These are phyloP conservation scores for Leucania comma DNA, from an alignment of 2,888 invertebrate species.

Conservation along the genomic window DNA sequence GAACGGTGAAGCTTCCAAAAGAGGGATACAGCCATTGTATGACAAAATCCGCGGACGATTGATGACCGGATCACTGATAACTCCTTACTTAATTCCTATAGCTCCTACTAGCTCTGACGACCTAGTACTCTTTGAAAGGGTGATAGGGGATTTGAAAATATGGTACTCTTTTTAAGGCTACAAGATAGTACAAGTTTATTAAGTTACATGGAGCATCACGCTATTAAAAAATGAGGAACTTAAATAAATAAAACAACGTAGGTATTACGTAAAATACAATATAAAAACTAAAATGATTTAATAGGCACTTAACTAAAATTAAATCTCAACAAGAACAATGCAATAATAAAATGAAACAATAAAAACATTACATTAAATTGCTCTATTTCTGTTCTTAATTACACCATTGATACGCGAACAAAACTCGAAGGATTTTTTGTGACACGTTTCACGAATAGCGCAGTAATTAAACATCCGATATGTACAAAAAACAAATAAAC, in stretches of 20 bases:
- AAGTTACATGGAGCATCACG: neutral
- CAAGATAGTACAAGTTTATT: neutral
- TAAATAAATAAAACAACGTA: neutral
- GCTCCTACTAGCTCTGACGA: conserved; percentile 31
- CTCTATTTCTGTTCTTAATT: conserved; percentile 48
- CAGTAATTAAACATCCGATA: conserved; percentile 59
- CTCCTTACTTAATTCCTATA: conserved; percentile 80
- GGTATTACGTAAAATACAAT: neutral
- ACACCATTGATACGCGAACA: conserved; percentile 24
- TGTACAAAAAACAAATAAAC: conserved; percentile 46
- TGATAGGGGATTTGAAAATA: conserved; percentile 34
- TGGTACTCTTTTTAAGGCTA: neutral
- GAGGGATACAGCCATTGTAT: conserved; percentile 79
- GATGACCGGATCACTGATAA: conserved; percentile 84
- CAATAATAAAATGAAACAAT: conserved; percentile 10
- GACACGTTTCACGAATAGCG: conserved; percentile 40
- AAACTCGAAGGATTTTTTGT: conserved; percentile 44
- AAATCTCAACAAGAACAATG: conserved; percentile 20
- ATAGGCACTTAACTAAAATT: neutral
- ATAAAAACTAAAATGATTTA: neutral
- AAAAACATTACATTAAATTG: conserved; percentile 27
- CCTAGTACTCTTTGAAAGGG: conserved; percentile 67
- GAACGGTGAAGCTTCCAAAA: conserved; percentile 68
- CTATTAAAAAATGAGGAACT: neutral
- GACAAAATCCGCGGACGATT: conserved; percentile 72